A percentile compares a stretch with the other conserved stretches of the same genome.
These are phyloP conservation scores for Mechanitis messenoides DNA, from an alignment of 2,888 invertebrate genomes.

Conservation along the genomic window DNA sequence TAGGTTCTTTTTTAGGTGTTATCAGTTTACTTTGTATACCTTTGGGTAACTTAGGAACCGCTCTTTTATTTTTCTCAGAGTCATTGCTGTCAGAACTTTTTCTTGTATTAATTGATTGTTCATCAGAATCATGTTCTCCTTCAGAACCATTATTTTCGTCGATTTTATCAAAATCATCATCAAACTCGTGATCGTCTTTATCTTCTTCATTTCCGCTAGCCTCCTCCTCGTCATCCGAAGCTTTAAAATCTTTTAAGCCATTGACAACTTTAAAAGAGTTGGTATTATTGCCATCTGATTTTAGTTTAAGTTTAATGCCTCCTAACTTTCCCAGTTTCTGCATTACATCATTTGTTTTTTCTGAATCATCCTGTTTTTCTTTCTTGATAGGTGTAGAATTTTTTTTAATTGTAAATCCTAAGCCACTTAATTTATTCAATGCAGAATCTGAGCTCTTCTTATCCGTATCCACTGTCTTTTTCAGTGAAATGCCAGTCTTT, in stretches of 20 bases:
- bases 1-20: constrained; percentile 38
- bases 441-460: constrained; percentile 48
- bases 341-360: constrained; percentile 49
- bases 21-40: constrained; percentile 40
- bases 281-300: constrained; percentile 60
- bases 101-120: constrained; percentile 32
- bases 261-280: constrained; percentile 67
- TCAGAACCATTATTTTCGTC: constrained; percentile 40
- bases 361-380: constrained; percentile 45
- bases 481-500: constrained; percentile 58
- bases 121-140: constrained; percentile 41
- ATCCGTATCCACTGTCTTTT: constrained; percentile 47
- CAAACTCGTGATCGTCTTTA: constrained; percentile 46
- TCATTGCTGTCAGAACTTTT: constrained; percentile 45
- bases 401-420: constrained; percentile 69
- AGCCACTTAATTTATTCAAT: constrained; percentile 61
- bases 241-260: constrained; percentile 64
- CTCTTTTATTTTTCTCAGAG: constrained; percentile 35
- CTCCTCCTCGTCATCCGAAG: constrained; percentile 62
- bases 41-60: constrained; percentile 36
- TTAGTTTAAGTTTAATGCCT: constrained; percentile 67
- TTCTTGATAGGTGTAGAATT: constrained; percentile 56
- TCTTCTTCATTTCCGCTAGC: constrained; percentile 51
- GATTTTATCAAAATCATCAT: constrained; percentile 33
- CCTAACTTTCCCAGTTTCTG: constrained; percentile 63